Evolutionary conservation across 2,113 vertebrate species (phyloP).

Genomic region (Dromaius novaehollandiae): DNA sequence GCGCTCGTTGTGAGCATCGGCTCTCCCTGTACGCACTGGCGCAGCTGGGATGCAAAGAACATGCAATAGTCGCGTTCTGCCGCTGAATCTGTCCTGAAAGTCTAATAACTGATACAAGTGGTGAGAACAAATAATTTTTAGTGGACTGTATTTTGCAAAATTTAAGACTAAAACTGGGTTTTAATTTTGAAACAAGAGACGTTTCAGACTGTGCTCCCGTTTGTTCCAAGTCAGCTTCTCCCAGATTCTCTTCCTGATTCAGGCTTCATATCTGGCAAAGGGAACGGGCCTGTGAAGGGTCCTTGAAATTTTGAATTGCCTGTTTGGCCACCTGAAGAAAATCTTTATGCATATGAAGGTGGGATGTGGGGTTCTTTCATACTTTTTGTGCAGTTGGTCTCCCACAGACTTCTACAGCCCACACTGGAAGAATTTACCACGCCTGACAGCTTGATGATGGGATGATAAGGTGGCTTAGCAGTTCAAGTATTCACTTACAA

Average conservation of each 20-base stretch:
- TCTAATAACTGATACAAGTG: not conserved
- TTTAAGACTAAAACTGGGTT: not conserved
- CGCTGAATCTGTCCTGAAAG: not conserved
- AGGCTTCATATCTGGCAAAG: not conserved
- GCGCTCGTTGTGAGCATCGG: not conserved
- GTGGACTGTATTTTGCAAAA: not conserved
- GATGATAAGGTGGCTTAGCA: not conserved
- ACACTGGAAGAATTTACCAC: not conserved
- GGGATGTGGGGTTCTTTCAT: not conserved
- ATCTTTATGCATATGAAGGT: not conserved
- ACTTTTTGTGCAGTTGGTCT: not conserved
- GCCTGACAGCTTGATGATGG: not conserved
- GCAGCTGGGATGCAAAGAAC: not conserved
- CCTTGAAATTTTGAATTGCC: not conserved
- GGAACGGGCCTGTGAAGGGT: not conserved
- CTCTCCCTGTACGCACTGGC: not conserved
- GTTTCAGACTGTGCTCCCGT: accelerated
- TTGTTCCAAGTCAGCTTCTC: not conserved
- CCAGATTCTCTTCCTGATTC: not conserved
- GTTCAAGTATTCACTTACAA: not conserved
- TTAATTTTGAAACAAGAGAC: not conserved
- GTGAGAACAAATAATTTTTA: not conserved
- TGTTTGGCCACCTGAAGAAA: not conserved
- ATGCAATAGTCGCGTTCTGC: not conserved
- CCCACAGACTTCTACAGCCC: not conserved